A percentile compares a stretch with the other conserved stretches of the same genome.
Conservation (phyloP, 2,113 vertebrate genomes). For the mouse (Mus musculus) region GRCm39 chr9:52084001-52084500, state of each 20-base stretch:
- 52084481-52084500: constrained; percentile 24
- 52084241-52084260: constrained; percentile 5
- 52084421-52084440: constrained; percentile 52
- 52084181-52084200: not conserved
- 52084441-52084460: constrained; percentile 5
- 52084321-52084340: not conserved
- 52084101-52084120: not conserved
- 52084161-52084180: not conserved
- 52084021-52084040: constrained; percentile 6
- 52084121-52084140: not conserved
- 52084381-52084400: not conserved
- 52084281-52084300: constrained; percentile 25
- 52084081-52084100: constrained; percentile 61
- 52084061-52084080: constrained; percentile 64
- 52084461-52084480: not conserved
- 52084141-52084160: not conserved
- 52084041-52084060: constrained; percentile 62
- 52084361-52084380: not conserved
- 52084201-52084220: constrained; percentile 11
- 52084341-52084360: constrained; percentile 2
- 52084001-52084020: constrained; percentile 66
- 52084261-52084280: not conserved
- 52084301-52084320: not conserved
- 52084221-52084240: not conserved
- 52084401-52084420: not conserved